Evolutionary conservation across 1,140 invertebrate species (phyloP), one percentile per base, ranked within the genome.

Genomic region (Penaeus japonicus): DNA sequence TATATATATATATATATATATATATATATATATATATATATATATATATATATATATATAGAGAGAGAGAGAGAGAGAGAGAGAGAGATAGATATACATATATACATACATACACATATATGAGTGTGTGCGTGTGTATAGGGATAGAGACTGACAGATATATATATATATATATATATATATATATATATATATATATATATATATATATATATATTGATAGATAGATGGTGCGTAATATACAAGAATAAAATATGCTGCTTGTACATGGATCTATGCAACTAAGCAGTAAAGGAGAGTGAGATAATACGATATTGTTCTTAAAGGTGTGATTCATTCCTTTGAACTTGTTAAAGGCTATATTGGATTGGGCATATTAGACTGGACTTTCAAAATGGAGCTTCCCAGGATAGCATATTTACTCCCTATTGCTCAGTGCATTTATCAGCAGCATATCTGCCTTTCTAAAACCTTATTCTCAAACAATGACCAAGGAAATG

Each of bases 11-110:
- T n/a, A n/a, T n/a, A n/a, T n/a, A n/a, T n/a, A n/a, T n/a, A n/a
- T n/a, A n/a, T n/a, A n/a, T 65, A 20, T 7, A 65, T 65, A 65
- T 7, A 4, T 65, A 65, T 65, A 65, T 65, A 65, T 65, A 65
- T 20, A 65, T 65, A 65, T 65, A 65, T 65, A 65, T 65, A 65
- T 65, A 65, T 65, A 65, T 65, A 65, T 65, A 65, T 65, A n/a
- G n/a, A n/a, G n/a, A n/a, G n/a, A n/a, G n/a, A n/a, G n/a, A n/a
- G n/a, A n/a, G n/a, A n/a, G n/a, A n/a, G n/a, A n/a, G n/a, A n/a
- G n/a, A n/a, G n/a, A n/a, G n/a, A n/a, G n/a, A n/a, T n/a, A 65
- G n/a, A 65, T 65, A 65, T 65, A 65, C 30, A 65, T 65, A 65
- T 65, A 65, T 65, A 65, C 30, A 65, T 65, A 65, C 30, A 65